A percentile compares a stretch with the other conserved stretches of the same genome.
phyloP scores from a whole-genome alignment of 2,888 invertebrate species.

The Augochlorella aurata region DNA sequence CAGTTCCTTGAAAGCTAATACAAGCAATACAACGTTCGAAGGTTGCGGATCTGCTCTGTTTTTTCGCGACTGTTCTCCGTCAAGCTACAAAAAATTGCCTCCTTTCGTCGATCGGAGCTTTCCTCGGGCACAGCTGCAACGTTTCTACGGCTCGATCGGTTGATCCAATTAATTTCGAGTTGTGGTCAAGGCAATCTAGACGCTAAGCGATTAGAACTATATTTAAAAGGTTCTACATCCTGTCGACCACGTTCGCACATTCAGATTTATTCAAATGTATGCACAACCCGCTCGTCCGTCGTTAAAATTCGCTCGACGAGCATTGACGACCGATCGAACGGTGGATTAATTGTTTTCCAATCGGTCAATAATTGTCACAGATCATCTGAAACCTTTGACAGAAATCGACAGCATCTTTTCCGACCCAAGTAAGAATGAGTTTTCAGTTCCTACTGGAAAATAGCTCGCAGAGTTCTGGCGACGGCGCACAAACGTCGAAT shows the following conservation, averaged over 20 bases:
- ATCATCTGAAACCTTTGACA: not conserved
- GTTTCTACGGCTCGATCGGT: conserved; percentile 9
- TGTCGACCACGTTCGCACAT: conserved; percentile 5
- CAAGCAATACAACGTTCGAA: too few relatives aligned
- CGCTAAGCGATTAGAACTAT: not conserved
- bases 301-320: not conserved
- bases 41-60: too few relatives aligned
- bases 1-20: too few relatives aligned
- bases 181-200: conserved; percentile 53
- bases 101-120: too few relatives aligned
- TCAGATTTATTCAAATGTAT: conserved; percentile 47
- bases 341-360: not conserved
- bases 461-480: too few relatives aligned
- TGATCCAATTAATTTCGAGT: conserved; percentile 58
- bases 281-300: not conserved
- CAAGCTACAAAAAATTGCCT: not conserved
- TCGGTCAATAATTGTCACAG: not conserved
- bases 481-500: too few relatives aligned
- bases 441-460: too few relatives aligned
- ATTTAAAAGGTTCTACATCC: conserved; percentile 10
- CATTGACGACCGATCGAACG: not conserved
- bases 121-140: not conserved
- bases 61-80: too few relatives aligned
- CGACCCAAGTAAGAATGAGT: too few relatives aligned
- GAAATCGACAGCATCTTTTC: not conserved